Conservation (phyloP, 1,140 invertebrate genomes). For the Zaprionus vittiger region DNA sequence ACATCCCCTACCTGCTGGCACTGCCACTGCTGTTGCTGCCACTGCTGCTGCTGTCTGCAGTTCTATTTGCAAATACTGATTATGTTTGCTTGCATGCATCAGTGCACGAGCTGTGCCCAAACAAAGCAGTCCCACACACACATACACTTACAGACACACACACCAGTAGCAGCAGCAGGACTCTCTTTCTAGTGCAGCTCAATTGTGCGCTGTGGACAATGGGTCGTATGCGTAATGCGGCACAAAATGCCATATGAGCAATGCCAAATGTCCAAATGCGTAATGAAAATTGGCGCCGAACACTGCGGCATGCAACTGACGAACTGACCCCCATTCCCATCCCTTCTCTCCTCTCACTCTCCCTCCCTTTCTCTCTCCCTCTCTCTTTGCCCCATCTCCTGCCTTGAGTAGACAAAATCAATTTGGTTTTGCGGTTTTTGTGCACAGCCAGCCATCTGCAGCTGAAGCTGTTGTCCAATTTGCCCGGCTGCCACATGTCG, state of each 20-base stretch:
- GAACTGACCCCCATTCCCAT: slow-evolving; percentile 5
- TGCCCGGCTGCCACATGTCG: slow-evolving; percentile 49
- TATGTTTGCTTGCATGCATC: slow-evolving; percentile 81
- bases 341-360: neutral
- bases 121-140: slow-evolving; percentile 48
- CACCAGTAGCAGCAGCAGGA: neutral
- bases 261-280: slow-evolving; percentile 62
- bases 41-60: slow-evolving; percentile 39
- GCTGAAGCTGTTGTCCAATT: slow-evolving; percentile 57
- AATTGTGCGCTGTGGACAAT: slow-evolving; percentile 69
- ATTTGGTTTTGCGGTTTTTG: slow-evolving; percentile 80
- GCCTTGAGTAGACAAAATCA: slow-evolving; percentile 79
- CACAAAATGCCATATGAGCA: slow-evolving; percentile 71
- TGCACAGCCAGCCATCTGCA: slow-evolving; percentile 10
- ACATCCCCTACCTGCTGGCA: neutral
- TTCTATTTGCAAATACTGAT: slow-evolving; percentile 83
- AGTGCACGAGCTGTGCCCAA: slow-evolving; percentile 61
- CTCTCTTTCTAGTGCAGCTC: slow-evolving; percentile 44
- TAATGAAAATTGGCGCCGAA: slow-evolving; percentile 77
- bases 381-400: slow-evolving; percentile 37
- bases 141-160: neutral
- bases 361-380: neutral
- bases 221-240: slow-evolving; percentile 68
- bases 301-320: slow-evolving; percentile 40
- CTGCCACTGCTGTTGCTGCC: slow-evolving; percentile 10